These are phyloP conservation scores for Pangasius macronema DNA, from an alignment of 2,797 vertebrate species.

Conservation along the genomic window DNA sequence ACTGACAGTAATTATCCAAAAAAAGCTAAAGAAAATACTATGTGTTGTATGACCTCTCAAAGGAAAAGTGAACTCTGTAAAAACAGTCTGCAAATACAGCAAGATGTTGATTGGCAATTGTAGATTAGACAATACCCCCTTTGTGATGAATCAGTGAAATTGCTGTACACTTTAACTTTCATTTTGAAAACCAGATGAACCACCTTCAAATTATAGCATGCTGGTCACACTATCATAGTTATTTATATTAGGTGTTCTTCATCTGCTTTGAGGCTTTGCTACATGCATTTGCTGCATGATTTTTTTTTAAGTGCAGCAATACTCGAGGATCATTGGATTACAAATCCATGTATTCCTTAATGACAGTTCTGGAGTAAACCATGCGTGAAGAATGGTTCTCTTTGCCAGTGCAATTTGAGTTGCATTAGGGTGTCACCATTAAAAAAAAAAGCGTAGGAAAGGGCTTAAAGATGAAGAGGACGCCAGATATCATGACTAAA, in stretches of 20 bases:
- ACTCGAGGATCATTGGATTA: constrained; percentile 21
- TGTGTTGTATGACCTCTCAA: background rate
- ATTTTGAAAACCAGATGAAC: constrained; percentile 14
- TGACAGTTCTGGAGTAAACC: constrained; percentile 6
- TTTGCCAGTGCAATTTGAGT: background rate
- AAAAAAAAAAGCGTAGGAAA: background rate
- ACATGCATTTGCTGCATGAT: constrained; percentile 24
- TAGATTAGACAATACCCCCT: background rate
- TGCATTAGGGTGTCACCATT: background rate
- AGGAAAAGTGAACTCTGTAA: background rate
- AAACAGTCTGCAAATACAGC: background rate
- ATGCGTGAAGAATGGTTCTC: background rate
- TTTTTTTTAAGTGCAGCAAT: constrained; percentile 12
- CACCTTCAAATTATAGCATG: background rate
- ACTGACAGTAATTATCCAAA: no score
- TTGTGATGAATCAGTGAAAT: background rate
- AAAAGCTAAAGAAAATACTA: background rate
- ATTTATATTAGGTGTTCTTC: constrained; percentile 14
- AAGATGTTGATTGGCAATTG: background rate
- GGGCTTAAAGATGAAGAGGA: background rate
- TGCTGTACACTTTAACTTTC: constrained; percentile 10
- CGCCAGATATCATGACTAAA: constrained; percentile 27
- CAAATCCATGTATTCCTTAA: constrained; percentile 25
- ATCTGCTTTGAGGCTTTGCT: background rate
- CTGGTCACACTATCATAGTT: background rate